Evolutionary conservation across 2,888 invertebrate genomes (phyloP).

Genomic region (Sphinx pinastri): DNA sequence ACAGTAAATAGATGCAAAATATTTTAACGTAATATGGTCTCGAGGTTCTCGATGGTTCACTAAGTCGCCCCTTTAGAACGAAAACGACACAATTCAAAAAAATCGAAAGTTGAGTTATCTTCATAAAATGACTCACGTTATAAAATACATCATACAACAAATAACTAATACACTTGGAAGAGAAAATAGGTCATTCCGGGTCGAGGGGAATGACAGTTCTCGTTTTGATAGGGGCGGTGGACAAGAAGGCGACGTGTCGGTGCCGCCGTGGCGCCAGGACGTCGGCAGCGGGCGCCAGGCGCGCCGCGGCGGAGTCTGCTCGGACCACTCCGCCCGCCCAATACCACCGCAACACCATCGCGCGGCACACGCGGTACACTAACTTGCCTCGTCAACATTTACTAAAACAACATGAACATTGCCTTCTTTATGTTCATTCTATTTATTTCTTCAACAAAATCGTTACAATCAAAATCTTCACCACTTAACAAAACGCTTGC

Average conservation of each 20-base stretch:
- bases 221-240: neutral
- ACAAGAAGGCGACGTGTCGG: slow-evolving; percentile 1
- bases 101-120: too few relatives aligned
- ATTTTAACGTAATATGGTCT: too few relatives aligned
- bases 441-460: slow-evolving; percentile 32
- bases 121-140: too few relatives aligned
- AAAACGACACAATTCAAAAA: too few relatives aligned
- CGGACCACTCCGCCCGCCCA: slow-evolving; percentile 44
- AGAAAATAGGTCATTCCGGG: slow-evolving; percentile 6
- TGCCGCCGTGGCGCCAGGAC: slow-evolving; percentile 51
- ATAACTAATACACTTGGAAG: neutral
- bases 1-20: too few relatives aligned
- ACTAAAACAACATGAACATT: slow-evolving; percentile 25
- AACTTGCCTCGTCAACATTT: neutral
- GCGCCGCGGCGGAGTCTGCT: slow-evolving; percentile 41
- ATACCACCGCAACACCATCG: slow-evolving; percentile 27
- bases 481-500: slow-evolving; percentile 47
- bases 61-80: too few relatives aligned
- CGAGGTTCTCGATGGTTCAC: too few relatives aligned
- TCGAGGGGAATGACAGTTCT: slow-evolving; percentile 10
- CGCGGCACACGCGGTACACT: slow-evolving; percentile 15
- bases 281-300: slow-evolving; percentile 49
- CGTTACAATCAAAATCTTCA: slow-evolving; percentile 45
- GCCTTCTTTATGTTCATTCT: slow-evolving; percentile 26
- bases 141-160: neutral